Percentiles rank a stretch among this genome's conserved stretches.
phyloP scores from a whole-genome alignment of 2,113 vertebrate genomes.

The Etheostoma cragini region DNA sequence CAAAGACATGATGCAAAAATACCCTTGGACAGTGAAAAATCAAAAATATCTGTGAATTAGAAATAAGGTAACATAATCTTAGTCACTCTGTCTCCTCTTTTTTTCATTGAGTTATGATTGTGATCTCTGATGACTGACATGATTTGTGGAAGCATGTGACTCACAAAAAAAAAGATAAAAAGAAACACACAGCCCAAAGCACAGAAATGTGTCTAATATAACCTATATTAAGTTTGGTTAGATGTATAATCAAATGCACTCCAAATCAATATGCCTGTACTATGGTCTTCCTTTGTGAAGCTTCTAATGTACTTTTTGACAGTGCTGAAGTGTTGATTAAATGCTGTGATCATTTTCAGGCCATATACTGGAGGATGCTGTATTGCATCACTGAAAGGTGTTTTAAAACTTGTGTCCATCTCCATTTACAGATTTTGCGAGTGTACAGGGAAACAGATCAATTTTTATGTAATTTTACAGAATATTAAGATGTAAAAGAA shows the following conservation, averaged over 20 bases:
- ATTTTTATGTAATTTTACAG: background rate
- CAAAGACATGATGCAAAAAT: background rate
- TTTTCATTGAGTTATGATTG: background rate
- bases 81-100: background rate
- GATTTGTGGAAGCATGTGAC: slow-evolving; percentile 21
- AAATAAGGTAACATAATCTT: background rate
- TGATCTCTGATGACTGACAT: slow-evolving; percentile 8
- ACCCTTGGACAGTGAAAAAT: background rate
- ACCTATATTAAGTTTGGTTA: background rate
- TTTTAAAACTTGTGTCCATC: background rate
- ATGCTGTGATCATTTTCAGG: background rate
- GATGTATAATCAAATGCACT: slow-evolving; percentile 6
- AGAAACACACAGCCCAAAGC: background rate
- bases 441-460: background rate
- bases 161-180: background rate
- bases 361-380: background rate
- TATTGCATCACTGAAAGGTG: background rate
- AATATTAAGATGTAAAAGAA: background rate
- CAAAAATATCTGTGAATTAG: background rate
- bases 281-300: background rate
- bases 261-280: background rate
- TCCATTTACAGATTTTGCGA: background rate
- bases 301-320: background rate
- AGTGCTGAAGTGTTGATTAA: background rate
- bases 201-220: background rate